phyloP scores from a whole-genome alignment of 2,797 vertebrate species.

The Eupleurogrammus muticus region DNA sequence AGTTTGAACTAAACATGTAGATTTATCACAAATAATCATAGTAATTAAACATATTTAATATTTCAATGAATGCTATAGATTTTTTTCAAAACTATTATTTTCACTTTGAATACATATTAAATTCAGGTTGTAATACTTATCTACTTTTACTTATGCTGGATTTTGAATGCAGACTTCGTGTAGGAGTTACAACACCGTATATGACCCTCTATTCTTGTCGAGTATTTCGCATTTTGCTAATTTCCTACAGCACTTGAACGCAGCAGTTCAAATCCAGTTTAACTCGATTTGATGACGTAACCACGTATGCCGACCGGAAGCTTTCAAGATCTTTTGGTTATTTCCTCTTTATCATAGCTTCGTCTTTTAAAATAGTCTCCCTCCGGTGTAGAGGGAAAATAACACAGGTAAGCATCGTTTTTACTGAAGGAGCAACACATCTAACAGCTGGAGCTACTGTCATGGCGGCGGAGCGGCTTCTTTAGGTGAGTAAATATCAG shows the following conservation, averaged over 20 bases:
- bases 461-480: constrained; percentile 1
- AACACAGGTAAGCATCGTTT: accelerated
- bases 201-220: not conserved
- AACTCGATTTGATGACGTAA: constrained; percentile 33
- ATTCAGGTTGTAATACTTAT: no score
- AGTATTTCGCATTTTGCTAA: accelerated
- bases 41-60: no score
- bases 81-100: no score
- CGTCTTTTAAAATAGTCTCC: constrained; percentile 2
- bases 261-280: not conserved
- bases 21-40: no score
- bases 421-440: not conserved
- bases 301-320: constrained; percentile 44
- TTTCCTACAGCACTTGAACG: constrained; percentile 25
- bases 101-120: no score
- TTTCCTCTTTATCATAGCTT: constrained; percentile 17
- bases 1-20: no score
- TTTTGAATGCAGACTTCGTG: no score
- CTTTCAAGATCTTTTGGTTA: not conserved
- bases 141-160: no score
- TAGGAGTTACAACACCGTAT: no score
- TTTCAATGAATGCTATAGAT: no score
- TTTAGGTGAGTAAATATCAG: constrained; percentile 24
- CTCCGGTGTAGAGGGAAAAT: accelerated
- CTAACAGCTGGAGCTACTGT: not conserved